Conservation (phyloP, 2,113 vertebrate genomes). For the Eublepharis macularius region DNA sequence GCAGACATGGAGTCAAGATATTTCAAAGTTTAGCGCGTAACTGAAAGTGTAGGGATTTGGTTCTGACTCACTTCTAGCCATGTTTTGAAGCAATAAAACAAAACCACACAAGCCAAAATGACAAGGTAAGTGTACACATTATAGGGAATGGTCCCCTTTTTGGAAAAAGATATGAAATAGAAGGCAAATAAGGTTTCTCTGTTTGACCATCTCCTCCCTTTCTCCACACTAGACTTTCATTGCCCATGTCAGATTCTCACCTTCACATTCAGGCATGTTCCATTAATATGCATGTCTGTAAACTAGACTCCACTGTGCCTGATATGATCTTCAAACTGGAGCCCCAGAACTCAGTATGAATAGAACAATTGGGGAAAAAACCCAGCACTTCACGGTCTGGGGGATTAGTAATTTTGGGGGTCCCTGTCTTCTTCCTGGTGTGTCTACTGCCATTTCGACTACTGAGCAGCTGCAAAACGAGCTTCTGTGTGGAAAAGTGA, state of each 20-base stretch:
- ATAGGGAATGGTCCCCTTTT: background rate
- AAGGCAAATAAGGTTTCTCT: background rate
- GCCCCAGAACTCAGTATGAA: background rate
- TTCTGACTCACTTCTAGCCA: constrained; percentile 56
- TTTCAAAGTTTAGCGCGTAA: background rate
- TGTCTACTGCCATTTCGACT: background rate
- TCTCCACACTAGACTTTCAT: background rate
- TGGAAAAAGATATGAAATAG: constrained; percentile 1
- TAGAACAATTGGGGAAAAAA: background rate
- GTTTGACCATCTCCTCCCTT: background rate
- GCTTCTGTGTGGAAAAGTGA: background rate
- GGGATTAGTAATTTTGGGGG: background rate
- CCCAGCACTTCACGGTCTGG: background rate
- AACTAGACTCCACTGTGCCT: rapidly evolving
- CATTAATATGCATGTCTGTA: background rate
- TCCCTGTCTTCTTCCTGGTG: background rate
- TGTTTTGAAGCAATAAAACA: constrained; percentile 2
- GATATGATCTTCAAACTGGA: background rate
- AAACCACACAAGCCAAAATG: constrained; percentile 20
- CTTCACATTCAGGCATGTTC: background rate
- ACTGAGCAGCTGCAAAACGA: background rate
- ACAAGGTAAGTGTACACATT: background rate
- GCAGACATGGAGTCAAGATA: background rate
- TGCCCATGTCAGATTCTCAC: background rate
- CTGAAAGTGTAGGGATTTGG: background rate